Base-by-base conservation (phyloP, 2,113 vertebrate genomes). In the Perccottus glenii region DNA sequence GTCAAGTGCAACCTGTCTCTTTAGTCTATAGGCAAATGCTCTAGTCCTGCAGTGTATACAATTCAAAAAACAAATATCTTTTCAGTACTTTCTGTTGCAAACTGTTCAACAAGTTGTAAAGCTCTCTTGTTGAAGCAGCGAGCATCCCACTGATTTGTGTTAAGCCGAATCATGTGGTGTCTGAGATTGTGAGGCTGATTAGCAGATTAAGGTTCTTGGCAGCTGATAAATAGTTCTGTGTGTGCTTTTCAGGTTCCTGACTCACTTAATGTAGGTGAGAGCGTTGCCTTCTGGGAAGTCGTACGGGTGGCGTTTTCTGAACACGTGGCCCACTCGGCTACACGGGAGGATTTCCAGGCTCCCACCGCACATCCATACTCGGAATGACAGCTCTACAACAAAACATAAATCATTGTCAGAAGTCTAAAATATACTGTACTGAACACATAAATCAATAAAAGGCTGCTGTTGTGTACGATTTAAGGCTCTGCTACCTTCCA, bases 361-460 rank as follows among this genome's bases (percentile, higher is more conserved):
- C 60, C 98, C 98, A 4, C 97, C 97, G 0, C 98, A 99, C 96
- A 99, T 96, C 98, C 98, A 99, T 68, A 98, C 97, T 14, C 98
- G 91, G 93, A 99, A 99, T 0, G 97, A 99, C 50, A 99, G 94
- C 80, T 99, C 98, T 99, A 91, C n/a, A 32, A 36, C 2, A 11
- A 40, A 51, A 46, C 11, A 12, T 60, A 43, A 43, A 6, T 50
- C 2, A 19, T n/a, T 14, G 8, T 5, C 72, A 12, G 50, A 53
- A 11, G 33, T 12, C 4, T 48, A 10, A 6, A 43, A 51, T 27
- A 35, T 48, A 33, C 42, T 3, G 19, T 32, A 51, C 12, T 36
- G 27, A 11, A 44, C 32, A 2, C 44, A 64, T 74, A 72, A 75
- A 68, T 75, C 66, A 71, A 16, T 3, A 35, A 43, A 72, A 27